These are phyloP conservation scores for Melangyna quadrimaculata DNA, from an alignment of 2,888 invertebrate genomes.

Conservation along the genomic window DNA sequence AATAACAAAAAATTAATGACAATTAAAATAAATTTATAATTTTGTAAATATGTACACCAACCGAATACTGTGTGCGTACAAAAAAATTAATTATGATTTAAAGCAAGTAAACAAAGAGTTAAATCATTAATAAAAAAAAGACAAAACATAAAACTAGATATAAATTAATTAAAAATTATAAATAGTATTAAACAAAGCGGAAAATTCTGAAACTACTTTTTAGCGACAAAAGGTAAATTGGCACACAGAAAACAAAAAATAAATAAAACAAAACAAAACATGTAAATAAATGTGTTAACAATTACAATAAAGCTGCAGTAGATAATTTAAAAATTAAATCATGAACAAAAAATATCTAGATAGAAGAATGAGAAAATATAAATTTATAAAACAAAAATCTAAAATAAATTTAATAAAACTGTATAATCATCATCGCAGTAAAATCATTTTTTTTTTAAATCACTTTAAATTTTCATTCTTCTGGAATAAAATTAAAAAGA, in stretches of 20 bases:
- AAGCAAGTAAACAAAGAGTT: not conserved
- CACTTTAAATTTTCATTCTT: not conserved
- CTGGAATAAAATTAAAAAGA: not conserved
- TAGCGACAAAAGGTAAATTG: constrained; percentile 18
- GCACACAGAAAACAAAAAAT: constrained; percentile 25
- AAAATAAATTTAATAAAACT: no score
- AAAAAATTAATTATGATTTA: constrained; percentile 11
- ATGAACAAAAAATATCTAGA: constrained; percentile 36
- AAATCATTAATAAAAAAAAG: not conserved
- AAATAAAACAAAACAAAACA: not conserved
- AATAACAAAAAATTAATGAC: not conserved
- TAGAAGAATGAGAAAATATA: constrained; percentile 23
- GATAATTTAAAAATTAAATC: constrained; percentile 10
- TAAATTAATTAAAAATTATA: not conserved
- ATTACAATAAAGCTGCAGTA: constrained; percentile 56
- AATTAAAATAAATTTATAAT: constrained; percentile 41
- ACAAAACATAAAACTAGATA: not conserved
- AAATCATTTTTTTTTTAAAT: not conserved
- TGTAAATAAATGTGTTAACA: constrained; percentile 61
- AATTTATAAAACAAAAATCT: not conserved
- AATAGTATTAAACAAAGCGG: constrained; percentile 65
- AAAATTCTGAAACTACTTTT: constrained; percentile 69
- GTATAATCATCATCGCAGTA: not conserved
- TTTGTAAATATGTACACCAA: constrained; percentile 68
- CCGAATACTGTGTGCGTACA: constrained; percentile 49